Base-by-base conservation (phyloP, 1,140 invertebrate species). In the Sitophilus oryzae region DNA sequence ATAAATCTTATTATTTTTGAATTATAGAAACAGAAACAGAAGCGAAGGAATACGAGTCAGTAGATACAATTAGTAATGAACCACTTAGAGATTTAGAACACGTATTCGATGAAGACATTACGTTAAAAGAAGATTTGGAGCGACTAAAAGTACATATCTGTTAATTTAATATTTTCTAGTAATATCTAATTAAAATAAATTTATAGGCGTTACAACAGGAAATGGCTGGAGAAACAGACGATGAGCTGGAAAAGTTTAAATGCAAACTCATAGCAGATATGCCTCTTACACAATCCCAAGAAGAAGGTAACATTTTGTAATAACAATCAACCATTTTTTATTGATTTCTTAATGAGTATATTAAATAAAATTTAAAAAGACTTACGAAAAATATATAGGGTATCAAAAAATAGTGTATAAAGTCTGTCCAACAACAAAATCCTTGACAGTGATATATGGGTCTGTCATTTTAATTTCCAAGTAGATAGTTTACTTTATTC, bases 231-330 rank as follows among this genome's bases (percentile, higher is more conserved):
- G 60, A 66, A 56, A 56, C 50, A 0, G 63, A 63, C 36, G 56
- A 63, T 36, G 62, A 66, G 56, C 15, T 66, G 9, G 64, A 64
- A 42, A 60, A 61, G 48, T 66, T 56, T 30, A 66, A 66, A 47
- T 53, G 52, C n/a, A 35, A 56, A 23, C 41, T 65, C 0, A 65
- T 63, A 23, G 50, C 46, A 30, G 53, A 65, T 34, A 61, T 60
- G 51, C 61, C 60, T 3, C 9, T 65, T 8, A 62, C 56, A 11
- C 21, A 52, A 6, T 63, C 60, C 0, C 60, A 57, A 35, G 47
- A 56, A 47, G 59, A 64, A 56, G 48, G 54, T 55, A 47, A 25
- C 25, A 30, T n/a, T n/a, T n/a, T n/a, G n/a, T n/a, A n/a, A n/a
- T n/a, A n/a, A n/a, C n/a, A n/a, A n/a, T n/a, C n/a, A n/a, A n/a